A percentile compares a stretch with the other conserved stretches of the same genome.
phyloP scores from a whole-genome alignment of 2,113 vertebrate species.

The Cairina moschata region DNA sequence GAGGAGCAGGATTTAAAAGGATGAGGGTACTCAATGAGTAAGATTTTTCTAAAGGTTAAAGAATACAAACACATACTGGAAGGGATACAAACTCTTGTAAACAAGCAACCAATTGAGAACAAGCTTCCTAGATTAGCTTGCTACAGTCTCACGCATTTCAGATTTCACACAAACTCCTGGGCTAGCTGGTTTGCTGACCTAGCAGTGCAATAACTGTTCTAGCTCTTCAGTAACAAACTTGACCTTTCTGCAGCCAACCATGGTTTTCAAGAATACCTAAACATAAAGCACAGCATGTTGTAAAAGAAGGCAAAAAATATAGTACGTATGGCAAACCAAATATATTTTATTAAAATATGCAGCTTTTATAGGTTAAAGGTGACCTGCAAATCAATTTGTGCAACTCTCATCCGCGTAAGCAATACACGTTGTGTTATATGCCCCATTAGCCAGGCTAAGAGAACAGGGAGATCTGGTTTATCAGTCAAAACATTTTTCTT shows the following conservation, averaged over 20 bases:
- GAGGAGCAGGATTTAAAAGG: background rate
- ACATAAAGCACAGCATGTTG: background rate
- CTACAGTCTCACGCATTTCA: background rate
- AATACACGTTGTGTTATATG: background rate
- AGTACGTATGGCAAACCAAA: background rate
- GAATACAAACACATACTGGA: background rate
- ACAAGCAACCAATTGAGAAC: background rate
- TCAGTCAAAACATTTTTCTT: background rate
- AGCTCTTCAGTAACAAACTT: background rate
- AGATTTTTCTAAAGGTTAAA: background rate
- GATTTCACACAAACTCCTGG: background rate
- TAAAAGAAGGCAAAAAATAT: background rate
- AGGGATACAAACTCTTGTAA: background rate
- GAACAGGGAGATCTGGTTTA: background rate
- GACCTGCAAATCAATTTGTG: conserved; percentile 74
- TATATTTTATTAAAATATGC: background rate
- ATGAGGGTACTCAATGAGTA: background rate
- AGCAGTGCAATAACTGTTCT: background rate
- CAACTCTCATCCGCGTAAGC: background rate
- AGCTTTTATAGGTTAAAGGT: conserved; percentile 48
- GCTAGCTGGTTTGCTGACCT: background rate
- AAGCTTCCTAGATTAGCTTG: background rate
- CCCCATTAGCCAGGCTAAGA: conserved; percentile 67
- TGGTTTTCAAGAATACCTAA: background rate
- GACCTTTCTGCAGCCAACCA: background rate